Percentiles rank a stretch among this genome's conserved stretches.
phyloP scores from a whole-genome alignment of 2,888 invertebrate genomes.

The Eulithis testata region DNA sequence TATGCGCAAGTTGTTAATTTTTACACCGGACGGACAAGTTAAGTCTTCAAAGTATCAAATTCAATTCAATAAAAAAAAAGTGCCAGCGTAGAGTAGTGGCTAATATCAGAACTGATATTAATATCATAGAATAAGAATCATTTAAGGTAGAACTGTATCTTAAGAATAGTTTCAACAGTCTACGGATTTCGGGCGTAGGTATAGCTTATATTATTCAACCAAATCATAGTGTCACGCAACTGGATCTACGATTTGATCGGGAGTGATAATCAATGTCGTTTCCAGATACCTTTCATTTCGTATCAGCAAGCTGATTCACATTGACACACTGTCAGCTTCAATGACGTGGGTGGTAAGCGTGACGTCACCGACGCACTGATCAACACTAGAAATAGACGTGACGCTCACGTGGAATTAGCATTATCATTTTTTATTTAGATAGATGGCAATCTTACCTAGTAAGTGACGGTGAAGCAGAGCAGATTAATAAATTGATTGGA shows the following conservation, averaged over 20 bases:
- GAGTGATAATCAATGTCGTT: neutral
- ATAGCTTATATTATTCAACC: neutral
- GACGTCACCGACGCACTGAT: conserved; percentile 33
- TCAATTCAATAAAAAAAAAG: no score
- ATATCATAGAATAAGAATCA: neutral
- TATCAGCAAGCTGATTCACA: conserved; percentile 12
- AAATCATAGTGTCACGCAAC: neutral
- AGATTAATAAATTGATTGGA: no score
- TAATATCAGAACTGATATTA: neutral
- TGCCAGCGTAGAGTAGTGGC: no score
- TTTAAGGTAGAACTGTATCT: no score
- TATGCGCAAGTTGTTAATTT: no score
- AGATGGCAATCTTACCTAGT: no score
- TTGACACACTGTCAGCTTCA: conserved; percentile 10
- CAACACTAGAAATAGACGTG: conserved; percentile 44
- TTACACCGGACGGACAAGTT: no score
- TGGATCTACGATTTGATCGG: neutral
- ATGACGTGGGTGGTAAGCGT: conserved; percentile 25
- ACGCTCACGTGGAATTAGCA: conserved; percentile 34
- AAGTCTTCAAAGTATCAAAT: no score
- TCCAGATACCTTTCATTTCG: conserved; percentile 2
- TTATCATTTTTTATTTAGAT: conserved; percentile 6
- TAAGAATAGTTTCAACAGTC: no score
- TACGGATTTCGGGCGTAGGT: no score
- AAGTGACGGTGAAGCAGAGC: no score